These are phyloP conservation scores for Nothocercus nigrocapillus DNA, from an alignment of 2,113 vertebrate species.

Conservation along the genomic window DNA sequence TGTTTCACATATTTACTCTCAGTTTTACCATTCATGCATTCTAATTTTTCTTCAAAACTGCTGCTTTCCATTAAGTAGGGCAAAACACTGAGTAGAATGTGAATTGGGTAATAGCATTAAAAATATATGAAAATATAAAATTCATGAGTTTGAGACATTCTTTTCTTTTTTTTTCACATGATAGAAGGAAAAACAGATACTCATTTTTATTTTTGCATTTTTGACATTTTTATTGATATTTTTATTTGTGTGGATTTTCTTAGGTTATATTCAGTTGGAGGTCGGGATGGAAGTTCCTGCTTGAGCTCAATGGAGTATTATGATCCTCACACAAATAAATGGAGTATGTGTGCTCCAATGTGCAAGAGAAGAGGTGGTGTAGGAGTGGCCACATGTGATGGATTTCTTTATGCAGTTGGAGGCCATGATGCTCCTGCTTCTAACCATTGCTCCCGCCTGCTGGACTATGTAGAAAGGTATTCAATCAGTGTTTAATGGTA, in stretches of 20 bases:
- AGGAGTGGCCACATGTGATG: conserved; percentile 82
- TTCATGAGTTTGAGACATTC: neutral
- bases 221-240: neutral
- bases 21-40: neutral
- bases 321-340: conserved; percentile 85
- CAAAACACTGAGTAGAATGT: neutral
- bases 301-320: conserved; percentile 86
- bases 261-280: conserved; percentile 84
- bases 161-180: neutral
- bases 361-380: conserved; percentile 84
- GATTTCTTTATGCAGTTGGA: conserved; percentile 84
- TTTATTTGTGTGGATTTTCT: conserved; percentile 18
- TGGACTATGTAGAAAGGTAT: conserved; percentile 85
- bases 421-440: conserved; percentile 84
- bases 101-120: neutral
- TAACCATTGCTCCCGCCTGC: conserved; percentile 80
- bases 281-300: conserved; percentile 83
- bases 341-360: conserved; percentile 85
- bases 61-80: neutral
- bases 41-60: neutral
- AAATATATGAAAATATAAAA: neutral
- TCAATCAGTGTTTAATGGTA: neutral
- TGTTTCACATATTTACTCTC: neutral
- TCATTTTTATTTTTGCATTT: neutral
- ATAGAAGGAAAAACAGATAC: neutral